Base-by-base conservation (phyloP, 2,113 vertebrate species). In the Phocoena phocoena region DNA sequence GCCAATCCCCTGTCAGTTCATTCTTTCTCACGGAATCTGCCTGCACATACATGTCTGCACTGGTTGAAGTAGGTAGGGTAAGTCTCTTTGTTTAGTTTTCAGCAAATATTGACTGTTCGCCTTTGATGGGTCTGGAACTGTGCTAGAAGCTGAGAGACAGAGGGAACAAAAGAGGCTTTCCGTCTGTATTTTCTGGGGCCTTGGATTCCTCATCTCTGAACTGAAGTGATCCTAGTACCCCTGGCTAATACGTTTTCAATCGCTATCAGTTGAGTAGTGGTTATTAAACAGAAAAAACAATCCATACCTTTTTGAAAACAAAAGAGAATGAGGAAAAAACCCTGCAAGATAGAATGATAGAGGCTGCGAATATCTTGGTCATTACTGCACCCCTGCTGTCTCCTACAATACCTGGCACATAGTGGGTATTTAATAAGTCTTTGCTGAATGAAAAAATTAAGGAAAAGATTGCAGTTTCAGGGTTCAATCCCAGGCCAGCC, bases 81-180 rank as follows among this genome's bases (percentile, higher is more conserved):
- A 55, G 38, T 88, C 76, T 80, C 36, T 68, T 70, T 60, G 65
- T 71, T 81, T 94, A 47, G 81, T 82, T 84, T 74, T 96, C n/a
- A 70, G 28, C 41, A 79, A 90, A 79, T 71, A 87, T 31, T 73
- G 79, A 86, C 26, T 41, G 2, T 68, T 23, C 36, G 31, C 12
- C 10, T 95, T 55, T 53, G 63, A 73, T 26, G 68, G 50, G 6
- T n/a, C 18, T 5, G 15, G 62, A 50, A 53, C 76, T 74, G n/a
- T 80, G 11, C 77, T 83, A 18, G 70, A 86, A 71, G 70, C 80
- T 3, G 23, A 93, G 67, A 67, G 50, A 92, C 47, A 50, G 44
- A 63, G n/a, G 26, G 60, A 86, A 60, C 33, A 95, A 58, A 60
- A 63, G 58, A 88, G 8, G 23, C 28, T 67, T 38, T 8, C 2